phyloP scores from a whole-genome alignment of 2,797 vertebrate species.

The Onychomys torridus region DNA sequence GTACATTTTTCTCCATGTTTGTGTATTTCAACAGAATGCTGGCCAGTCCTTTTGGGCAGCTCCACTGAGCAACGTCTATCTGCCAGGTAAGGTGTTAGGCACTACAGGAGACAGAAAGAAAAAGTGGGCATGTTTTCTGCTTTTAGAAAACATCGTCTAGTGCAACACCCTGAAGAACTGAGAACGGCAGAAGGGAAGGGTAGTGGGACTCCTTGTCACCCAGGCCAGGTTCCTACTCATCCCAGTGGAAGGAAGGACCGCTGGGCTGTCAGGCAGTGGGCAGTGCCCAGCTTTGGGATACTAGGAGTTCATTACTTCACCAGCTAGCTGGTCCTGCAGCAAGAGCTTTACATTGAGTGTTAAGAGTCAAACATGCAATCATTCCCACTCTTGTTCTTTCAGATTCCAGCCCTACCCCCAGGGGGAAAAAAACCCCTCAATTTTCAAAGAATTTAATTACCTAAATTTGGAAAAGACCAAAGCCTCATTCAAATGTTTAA shows the following conservation, averaged over 20 bases:
- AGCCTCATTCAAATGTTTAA: background rate
- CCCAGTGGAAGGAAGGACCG: background rate
- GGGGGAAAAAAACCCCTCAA: background rate
- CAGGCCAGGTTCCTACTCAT: background rate
- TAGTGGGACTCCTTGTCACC: background rate
- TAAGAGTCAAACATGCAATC: background rate
- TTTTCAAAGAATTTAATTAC: constrained; percentile 39
- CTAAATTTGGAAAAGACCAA: constrained; percentile 56
- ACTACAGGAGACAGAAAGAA: constrained; percentile 37
- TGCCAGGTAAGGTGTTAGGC: background rate
- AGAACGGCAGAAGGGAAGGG: background rate
- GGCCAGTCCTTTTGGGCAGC: constrained; percentile 37
- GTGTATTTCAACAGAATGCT: background rate
- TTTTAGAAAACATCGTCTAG: constrained; percentile 18
- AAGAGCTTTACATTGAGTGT: background rate
- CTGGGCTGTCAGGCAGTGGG: background rate
- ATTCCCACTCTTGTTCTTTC: background rate
- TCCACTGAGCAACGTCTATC: background rate
- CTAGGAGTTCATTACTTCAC: background rate
- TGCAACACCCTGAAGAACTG: background rate
- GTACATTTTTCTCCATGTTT: background rate
- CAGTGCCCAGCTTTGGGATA: background rate
- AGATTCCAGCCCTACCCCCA: background rate
- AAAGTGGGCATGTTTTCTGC: constrained; percentile 1
- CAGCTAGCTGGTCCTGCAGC: background rate